A percentile compares a stretch with the other conserved stretches of the same genome.
These are phyloP conservation scores for Agrochola litura DNA, from an alignment of 2,888 invertebrate genomes.

Conservation along the genomic window DNA sequence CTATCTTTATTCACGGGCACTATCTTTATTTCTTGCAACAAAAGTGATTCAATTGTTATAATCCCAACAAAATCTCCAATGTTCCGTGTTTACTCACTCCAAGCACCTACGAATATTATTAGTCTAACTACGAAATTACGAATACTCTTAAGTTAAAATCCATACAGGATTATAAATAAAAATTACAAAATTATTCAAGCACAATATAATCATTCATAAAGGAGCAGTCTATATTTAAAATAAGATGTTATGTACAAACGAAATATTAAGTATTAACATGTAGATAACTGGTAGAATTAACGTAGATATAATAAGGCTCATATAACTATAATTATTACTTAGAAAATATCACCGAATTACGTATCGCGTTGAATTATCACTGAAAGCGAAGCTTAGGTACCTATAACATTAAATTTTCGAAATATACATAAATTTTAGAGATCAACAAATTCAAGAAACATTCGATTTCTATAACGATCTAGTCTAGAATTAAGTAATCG, in stretches of 20 bases:
- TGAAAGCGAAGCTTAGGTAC: constrained; percentile 71
- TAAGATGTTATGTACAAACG: constrained; percentile 80
- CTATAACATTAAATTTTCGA: constrained; percentile 74
- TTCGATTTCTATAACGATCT: constrained; percentile 66
- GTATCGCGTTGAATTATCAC: constrained; percentile 87
- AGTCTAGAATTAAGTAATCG: constrained; percentile 46
- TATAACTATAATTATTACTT: constrained; percentile 78
- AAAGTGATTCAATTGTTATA: background rate
- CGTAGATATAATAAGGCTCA: constrained; percentile 82
- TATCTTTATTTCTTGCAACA: background rate
- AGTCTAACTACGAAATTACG: background rate
- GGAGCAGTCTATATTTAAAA: constrained; percentile 79
- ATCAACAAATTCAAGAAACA: constrained; percentile 83
- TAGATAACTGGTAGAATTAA: constrained; percentile 72
- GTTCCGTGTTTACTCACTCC: background rate
- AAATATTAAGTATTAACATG: constrained; percentile 77
- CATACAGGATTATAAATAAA: constrained; percentile 19
- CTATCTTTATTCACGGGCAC: background rate
- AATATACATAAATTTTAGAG: constrained; percentile 82
- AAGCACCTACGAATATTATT: background rate
- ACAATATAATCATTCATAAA: constrained; percentile 78
- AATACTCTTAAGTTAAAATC: background rate
- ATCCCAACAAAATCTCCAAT: background rate
- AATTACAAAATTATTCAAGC: constrained; percentile 72
- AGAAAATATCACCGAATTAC: constrained; percentile 89